Conservation (phyloP, 2,113 vertebrate genomes). For the Aldabrachelys gigantea region DNA sequence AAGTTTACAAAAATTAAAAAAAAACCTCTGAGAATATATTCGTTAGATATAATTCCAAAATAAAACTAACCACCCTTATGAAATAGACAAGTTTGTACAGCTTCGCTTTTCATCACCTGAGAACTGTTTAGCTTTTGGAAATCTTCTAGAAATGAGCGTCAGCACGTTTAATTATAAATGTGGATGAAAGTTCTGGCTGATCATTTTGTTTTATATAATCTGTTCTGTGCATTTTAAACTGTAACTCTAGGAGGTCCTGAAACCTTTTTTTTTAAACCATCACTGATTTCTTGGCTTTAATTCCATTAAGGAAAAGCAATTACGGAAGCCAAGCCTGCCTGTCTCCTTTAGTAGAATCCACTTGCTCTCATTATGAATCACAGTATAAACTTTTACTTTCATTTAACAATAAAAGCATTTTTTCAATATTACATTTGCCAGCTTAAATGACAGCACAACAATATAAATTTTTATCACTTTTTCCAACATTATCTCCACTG, state of each 20-base stretch:
- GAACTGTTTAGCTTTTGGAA: neutral
- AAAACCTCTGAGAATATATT: too few species aligned
- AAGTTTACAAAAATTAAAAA: neutral
- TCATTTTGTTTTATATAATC: conserved; percentile 2
- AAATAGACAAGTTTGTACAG: neutral
- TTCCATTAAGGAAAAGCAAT: conserved; percentile 13
- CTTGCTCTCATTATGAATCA: conserved; percentile 50
- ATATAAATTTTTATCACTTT: neutral
- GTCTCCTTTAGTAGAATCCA: conserved; percentile 50
- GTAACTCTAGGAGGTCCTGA: neutral
- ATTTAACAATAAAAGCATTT: conserved; percentile 26
- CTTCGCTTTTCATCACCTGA: neutral
- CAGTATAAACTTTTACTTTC: conserved; percentile 47
- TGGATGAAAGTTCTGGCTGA: neutral
- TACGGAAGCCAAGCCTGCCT: conserved; percentile 38
- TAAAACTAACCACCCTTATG: neutral
- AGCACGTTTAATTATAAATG: neutral
- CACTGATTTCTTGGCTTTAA: conserved; percentile 10
- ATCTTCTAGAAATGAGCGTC: neutral
- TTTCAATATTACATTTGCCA: neutral
- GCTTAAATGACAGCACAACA: neutral
- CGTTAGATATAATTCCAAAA: neutral
- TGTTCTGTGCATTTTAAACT: neutral
- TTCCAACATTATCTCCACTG: neutral
- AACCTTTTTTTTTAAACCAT: neutral